phyloP scores from a whole-genome alignment of 2,113 vertebrate species.

The Gulo gulo region DNA sequence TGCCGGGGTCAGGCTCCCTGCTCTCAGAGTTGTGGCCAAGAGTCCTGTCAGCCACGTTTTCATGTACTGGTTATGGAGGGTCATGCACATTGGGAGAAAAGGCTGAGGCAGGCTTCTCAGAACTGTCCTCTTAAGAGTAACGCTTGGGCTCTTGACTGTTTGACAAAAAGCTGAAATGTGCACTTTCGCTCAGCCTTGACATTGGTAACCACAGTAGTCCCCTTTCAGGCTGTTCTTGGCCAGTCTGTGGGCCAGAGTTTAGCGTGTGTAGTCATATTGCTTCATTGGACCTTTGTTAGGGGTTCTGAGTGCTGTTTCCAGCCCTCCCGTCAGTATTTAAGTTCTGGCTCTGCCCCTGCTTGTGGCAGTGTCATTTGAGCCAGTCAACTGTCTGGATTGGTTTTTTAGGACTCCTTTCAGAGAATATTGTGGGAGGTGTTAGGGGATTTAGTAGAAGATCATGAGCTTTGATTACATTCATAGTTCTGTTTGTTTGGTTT shows the following conservation, averaged over 20 bases:
- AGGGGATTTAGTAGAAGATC: not conserved
- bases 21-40: not conserved
- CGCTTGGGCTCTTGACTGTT: not conserved
- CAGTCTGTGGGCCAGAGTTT: not conserved
- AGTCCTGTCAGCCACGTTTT: not conserved
- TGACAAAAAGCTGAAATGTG: not conserved
- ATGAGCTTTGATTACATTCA: not conserved
- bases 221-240: not conserved
- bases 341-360: not conserved
- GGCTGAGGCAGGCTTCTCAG: not conserved
- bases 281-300: not conserved
- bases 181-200: too few relatives aligned
- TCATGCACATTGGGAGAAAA: not conserved
- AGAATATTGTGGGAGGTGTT: not conserved
- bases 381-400: not conserved
- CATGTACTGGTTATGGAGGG: not conserved
- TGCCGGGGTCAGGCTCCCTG: not conserved
- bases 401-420: not conserved
- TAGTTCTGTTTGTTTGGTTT: too few relatives aligned
- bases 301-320: not conserved
- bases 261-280: not conserved
- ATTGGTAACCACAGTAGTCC: not conserved
- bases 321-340: not conserved
- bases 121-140: not conserved
- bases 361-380: not conserved